Base-by-base conservation (phyloP, 2,888 invertebrate genomes). In the Mechanitis mazaeus region DNA sequence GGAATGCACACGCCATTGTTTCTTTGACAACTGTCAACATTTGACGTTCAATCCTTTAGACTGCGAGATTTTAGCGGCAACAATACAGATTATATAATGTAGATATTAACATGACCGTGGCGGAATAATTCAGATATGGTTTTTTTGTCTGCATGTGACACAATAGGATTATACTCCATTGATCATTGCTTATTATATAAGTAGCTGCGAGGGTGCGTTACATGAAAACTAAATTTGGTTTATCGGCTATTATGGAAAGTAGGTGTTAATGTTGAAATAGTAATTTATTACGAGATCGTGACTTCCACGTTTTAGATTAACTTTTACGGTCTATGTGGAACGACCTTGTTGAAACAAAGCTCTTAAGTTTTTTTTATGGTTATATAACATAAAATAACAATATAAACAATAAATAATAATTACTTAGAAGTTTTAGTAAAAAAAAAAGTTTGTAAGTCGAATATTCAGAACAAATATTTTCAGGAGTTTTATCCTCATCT, bases 221-320 rank as follows among this genome's bases (percentile, higher is more conserved):
- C 89, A 89, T 87, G 89, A 85, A 90, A 90, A 89, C 88, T 87
- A 89, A 90, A 90, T 90, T 90, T 90, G 88, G 89, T 89, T 89
- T 89, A 89, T 89, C 89, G 89, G 84, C 87, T 86, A 86, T 89
- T 89, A 90, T 89, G 90, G 87, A 87, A 87, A 89, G 86, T 88
- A 88, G 88, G 89, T 89, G 90, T 84, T 88, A 87, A 88, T 89
- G 86, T 85, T 80, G 81, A 77, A 83, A 77, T 73, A 79, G 80
- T 85, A 81, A 89, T 90, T 88, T 90, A 90, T 88, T 74, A 78
- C 75, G 63, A 68, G 78, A 82, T 84, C 88, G 87, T 90, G 90
- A 89, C 87, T 87, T 82, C 78, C 79, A 74, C 71, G 74, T 82
- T 84, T 80, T 76, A 71, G 73, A 72, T 72, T 65, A 75, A 73